Conservation (phyloP, 2,797 vertebrate species). For the Crocidura indochinensis region DNA sequence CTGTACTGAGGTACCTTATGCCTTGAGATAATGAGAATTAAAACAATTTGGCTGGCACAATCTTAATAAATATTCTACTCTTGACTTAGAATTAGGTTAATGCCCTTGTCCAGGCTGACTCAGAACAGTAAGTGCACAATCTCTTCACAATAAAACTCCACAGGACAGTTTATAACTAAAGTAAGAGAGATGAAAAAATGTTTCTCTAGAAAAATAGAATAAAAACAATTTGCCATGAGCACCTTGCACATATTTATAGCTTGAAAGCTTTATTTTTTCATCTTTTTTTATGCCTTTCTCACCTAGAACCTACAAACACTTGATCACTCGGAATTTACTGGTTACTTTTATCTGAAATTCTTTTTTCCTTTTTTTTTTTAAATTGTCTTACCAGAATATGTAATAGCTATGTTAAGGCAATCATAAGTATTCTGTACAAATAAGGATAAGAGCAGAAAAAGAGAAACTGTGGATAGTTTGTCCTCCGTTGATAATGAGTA, state of each 20-base stretch:
- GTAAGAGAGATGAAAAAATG: neutral
- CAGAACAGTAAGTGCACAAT: neutral
- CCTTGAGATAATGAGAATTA: slow-evolving; percentile 33
- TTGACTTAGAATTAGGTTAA: slow-evolving; percentile 3
- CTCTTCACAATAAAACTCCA: neutral
- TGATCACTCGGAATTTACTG: slow-evolving; percentile 9
- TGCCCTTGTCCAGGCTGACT: neutral
- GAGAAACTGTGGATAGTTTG: too few relatives aligned
- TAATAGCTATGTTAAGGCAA: too few relatives aligned
- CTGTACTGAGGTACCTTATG: neutral
- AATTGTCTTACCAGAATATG: too few relatives aligned
- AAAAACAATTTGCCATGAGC: neutral
- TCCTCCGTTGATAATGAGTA: too few relatives aligned
- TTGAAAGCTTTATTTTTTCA: neutral
- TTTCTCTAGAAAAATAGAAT: slow-evolving; percentile 20
- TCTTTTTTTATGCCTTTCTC: neutral
- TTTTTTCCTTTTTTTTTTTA: too few relatives aligned
- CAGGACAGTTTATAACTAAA: neutral
- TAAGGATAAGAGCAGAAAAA: too few relatives aligned
- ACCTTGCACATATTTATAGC: slow-evolving; percentile 11
- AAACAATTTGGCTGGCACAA: neutral
- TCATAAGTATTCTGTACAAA: too few relatives aligned
- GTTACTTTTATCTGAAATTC: neutral
- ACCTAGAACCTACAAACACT: slow-evolving; percentile 11
- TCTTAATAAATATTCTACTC: slow-evolving; percentile 1